Evolutionary conservation across 2,113 vertebrate species (phyloP), one percentile per base, ranked within the genome.

Genomic region (Boleophthalmus pectinirostris): DNA sequence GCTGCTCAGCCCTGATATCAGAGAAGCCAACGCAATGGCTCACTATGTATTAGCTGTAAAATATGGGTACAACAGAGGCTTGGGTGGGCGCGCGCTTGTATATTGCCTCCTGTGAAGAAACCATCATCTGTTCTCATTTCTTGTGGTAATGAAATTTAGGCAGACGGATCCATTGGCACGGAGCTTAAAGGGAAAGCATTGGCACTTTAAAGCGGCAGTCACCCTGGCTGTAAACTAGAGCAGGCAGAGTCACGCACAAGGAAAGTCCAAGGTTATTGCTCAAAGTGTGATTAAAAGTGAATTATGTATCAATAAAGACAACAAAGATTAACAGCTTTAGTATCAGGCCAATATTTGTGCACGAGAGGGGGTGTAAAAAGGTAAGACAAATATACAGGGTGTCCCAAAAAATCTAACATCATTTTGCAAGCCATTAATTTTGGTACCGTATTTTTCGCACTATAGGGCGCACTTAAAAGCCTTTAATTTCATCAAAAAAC

Each of bases 261-360:
- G 66, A 29, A 71, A 82, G 78, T 20, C 75, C 15, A 16, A 75
- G 70, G 57, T 81, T 78, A 89, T 89, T 72, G 77, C 69, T 74
- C 1, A n/a, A 72, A 79, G 69, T 72, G 80, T 47, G 76, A 49
- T 81, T 86, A 72, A 74, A 85, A 86, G 80, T 35, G 14, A 85
- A 86, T 79, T 54, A 80, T 58, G 78, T 66, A 78, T 75, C 23
- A 54, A 65, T 9, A 53, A n/a, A 70, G 69, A 77, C 74, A 82
- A 68, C 75, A 78, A 51, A 11, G 80, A 83, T 82, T 81, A 85
- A 72, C 24, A 5, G 72, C 68, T 81, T 82, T 76, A 73, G 82
- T 46, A 63, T 43, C 38, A 6, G 10, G 38, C 8, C 38, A 43
- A 43, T 43, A 43, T 43, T 43, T 43, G 38, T 43, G 38, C 38